Evolutionary conservation across 2,797 vertebrate species (phyloP).

Genomic region (Chrosomus eos): DNA sequence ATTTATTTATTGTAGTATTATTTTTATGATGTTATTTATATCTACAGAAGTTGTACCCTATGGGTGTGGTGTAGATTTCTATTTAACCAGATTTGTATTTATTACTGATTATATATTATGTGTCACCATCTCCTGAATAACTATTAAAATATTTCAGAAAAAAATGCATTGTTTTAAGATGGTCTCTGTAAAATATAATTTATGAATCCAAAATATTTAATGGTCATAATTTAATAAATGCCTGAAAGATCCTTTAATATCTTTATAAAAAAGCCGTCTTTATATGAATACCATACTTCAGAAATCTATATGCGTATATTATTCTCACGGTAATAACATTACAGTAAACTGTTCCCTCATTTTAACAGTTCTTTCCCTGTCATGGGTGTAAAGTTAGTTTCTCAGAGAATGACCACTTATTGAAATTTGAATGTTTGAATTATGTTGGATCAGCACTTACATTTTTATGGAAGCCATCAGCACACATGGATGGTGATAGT

Average conservation of each 20-base stretch:
- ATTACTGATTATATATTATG: background rate
- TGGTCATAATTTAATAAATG: background rate
- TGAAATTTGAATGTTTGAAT: no score
- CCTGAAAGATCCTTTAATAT: no score
- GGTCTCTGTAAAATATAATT: background rate
- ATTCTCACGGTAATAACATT: no score
- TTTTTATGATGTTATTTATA: slow-evolving; percentile 5
- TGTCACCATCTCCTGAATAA: background rate
- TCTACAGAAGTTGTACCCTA: background rate
- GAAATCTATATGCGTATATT: no score
- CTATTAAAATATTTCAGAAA: background rate
- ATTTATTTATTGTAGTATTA: slow-evolving; percentile 35
- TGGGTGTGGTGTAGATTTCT: background rate
- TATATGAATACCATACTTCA: no score
- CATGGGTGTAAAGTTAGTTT: background rate
- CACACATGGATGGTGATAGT: no score
- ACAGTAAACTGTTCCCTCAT: background rate
- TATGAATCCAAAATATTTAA: background rate
- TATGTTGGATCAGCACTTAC: no score
- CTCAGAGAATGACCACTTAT: no score
- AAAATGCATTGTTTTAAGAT: background rate
- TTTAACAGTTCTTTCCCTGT: background rate
- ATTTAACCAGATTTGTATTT: slow-evolving; percentile 1
- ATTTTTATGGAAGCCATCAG: no score
- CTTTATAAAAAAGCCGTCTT: no score